phyloP scores from a whole-genome alignment of 2,888 invertebrate species.

The Gibbula magus region DNA sequence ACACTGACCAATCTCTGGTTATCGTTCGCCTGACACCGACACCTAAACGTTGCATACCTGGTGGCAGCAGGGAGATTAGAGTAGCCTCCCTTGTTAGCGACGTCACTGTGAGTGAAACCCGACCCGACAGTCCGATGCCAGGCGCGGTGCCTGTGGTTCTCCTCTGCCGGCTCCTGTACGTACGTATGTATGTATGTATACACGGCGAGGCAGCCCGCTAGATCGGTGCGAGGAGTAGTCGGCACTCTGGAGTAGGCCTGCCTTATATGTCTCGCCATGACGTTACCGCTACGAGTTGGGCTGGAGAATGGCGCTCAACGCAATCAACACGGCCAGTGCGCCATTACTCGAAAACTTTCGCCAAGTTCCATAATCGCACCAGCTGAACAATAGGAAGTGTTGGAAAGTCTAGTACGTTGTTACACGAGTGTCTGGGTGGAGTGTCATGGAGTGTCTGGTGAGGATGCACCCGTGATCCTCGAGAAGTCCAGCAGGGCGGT shows the following conservation, averaged over 20 bases:
- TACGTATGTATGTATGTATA: too few relatives aligned
- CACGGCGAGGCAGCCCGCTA: too few relatives aligned
- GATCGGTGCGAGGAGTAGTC: background rate
- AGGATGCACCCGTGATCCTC: background rate
- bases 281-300: background rate
- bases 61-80: constrained; percentile 6
- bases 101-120: background rate
- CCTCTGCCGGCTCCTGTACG: background rate
- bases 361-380: background rate
- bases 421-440: background rate
- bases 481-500: background rate
- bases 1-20: background rate
- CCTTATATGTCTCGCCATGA: constrained; percentile 1
- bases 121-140: background rate
- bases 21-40: background rate
- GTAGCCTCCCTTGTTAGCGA: constrained; percentile 4
- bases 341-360: constrained; percentile 4
- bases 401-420: background rate
- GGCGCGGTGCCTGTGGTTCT: background rate
- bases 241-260: background rate
- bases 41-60: background rate
- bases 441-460: background rate
- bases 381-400: background rate
- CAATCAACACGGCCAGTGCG: background rate
- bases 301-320: background rate